A percentile compares a stretch with the other conserved stretches of the same genome.
phyloP scores from a whole-genome alignment of 2,888 invertebrate species.

The Dione juno region DNA sequence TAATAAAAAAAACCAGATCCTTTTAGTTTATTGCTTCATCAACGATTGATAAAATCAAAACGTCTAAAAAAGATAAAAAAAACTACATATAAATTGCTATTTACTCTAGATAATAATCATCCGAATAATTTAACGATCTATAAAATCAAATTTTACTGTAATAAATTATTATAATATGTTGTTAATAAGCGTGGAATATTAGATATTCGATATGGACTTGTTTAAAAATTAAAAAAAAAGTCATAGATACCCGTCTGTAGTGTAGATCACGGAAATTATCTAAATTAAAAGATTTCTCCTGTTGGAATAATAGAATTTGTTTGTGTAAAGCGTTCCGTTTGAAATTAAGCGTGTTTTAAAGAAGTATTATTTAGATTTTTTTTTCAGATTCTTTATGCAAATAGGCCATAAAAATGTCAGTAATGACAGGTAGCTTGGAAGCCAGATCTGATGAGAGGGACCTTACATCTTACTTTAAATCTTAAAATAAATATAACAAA shows the following conservation, averaged over 20 bases:
- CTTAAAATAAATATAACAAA: too few relatives aligned
- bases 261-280: background rate
- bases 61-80: constrained; percentile 8
- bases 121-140: constrained; percentile 13
- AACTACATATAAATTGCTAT: constrained; percentile 17
- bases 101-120: constrained; percentile 17
- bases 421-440: too few relatives aligned
- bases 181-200: constrained; percentile 25
- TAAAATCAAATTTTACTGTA: constrained; percentile 4
- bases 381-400: too few relatives aligned
- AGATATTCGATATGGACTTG: constrained; percentile 14
- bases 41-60: constrained; percentile 11
- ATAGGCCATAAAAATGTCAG: too few relatives aligned
- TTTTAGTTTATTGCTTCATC: constrained; percentile 23
- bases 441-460: too few relatives aligned
- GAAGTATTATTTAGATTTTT: too few relatives aligned
- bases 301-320: background rate
- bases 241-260: too few relatives aligned
- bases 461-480: too few relatives aligned
- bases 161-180: constrained; percentile 21
- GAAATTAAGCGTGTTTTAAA: too few relatives aligned
- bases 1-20: constrained; percentile 23
- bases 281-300: background rate
- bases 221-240: background rate
- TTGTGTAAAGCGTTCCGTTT: background rate